Evolutionary conservation across 2,888 invertebrate species (phyloP), one percentile per base, ranked within the genome.

Genomic region (Suillia variegata): DNA sequence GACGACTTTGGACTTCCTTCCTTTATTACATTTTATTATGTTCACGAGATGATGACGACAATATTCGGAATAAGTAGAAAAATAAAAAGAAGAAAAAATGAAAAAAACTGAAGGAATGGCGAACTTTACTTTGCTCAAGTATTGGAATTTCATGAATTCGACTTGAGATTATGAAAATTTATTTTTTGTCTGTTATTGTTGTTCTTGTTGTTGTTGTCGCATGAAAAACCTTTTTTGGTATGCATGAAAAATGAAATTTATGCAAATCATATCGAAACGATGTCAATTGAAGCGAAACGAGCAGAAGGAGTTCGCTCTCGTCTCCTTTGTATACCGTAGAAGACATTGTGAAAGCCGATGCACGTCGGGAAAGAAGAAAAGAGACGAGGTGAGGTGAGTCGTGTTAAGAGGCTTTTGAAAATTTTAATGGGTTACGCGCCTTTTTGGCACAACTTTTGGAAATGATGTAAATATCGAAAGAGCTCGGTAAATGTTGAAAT

Each of bases 21-120:
- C 73, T 72, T 72, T 74, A 72, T 72, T 75, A 76, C 71, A 72
- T 74, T 72, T 72, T 75, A 75, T 75, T 74, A 70, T 59, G 62
- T 67, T 64, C 17, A 54, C 31, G 52, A n/a, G n/a, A 20, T n/a
- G 52, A 42, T 42, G 34, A 53, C 45, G 45, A 45, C 20, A 45
- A 45, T 45, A 45, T 45, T 45, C 17, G 20, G 18, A 20, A n/a
- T 13, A 20, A 8, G 6, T n/a, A 38, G 12, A 38, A 8, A 38
- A 8, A 38, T 4, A 38, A 38, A 38, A 38, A 4, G 38, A 38
- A n/a, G 10, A 38, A 38, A 20, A 45, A 20, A 45, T 17, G 38
- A 38, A 38, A 12, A 13, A n/a, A 13, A 13, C n/a, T n/a, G n/a
- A n/a, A n/a, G n/a, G n/a, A n/a, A n/a, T n/a, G n/a, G n/a, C n/a